Conservation (phyloP, 2,113 vertebrate genomes). For the Phodopus roborovskii region DNA sequence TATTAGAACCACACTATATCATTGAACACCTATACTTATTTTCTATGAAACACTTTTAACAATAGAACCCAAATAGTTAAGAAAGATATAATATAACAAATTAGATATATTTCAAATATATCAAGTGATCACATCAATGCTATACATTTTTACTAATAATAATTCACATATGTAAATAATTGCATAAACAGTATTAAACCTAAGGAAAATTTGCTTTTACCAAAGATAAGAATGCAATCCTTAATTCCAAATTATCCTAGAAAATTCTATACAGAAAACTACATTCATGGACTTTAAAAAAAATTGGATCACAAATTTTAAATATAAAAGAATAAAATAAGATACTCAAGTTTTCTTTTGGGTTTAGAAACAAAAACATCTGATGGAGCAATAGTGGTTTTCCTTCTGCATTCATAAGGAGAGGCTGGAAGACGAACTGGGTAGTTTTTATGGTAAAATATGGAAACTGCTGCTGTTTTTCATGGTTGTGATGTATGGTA, state of each 20-base stretch:
- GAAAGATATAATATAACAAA: not conserved
- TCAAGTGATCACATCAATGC: not conserved
- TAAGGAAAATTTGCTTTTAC: constrained; percentile 45
- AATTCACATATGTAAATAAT: constrained; percentile 47
- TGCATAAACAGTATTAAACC: not conserved
- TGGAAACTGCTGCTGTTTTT: constrained; percentile 73
- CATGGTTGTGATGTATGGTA: constrained; percentile 63
- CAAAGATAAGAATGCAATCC: constrained; percentile 59
- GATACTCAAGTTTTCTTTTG: constrained; percentile 71
- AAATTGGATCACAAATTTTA: constrained; percentile 55
- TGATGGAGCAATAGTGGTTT: constrained; percentile 73
- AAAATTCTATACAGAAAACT: constrained; percentile 33
- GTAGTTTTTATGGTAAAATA: constrained; percentile 73
- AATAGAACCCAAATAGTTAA: not conserved
- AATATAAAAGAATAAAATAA: constrained; percentile 74
- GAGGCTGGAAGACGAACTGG: constrained; percentile 67
- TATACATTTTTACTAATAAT: constrained; percentile 40
- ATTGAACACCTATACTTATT: constrained; percentile 22
- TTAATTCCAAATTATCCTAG: constrained; percentile 53
- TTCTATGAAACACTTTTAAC: constrained; percentile 53
- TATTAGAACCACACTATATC: not conserved
- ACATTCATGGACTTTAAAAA: constrained; percentile 49
- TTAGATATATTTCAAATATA: constrained; percentile 32
- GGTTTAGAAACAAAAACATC: constrained; percentile 82
- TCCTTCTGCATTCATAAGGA: constrained; percentile 76